phyloP scores from a whole-genome alignment of 2,113 vertebrate species.

The Marcusenius ussheri region DNA sequence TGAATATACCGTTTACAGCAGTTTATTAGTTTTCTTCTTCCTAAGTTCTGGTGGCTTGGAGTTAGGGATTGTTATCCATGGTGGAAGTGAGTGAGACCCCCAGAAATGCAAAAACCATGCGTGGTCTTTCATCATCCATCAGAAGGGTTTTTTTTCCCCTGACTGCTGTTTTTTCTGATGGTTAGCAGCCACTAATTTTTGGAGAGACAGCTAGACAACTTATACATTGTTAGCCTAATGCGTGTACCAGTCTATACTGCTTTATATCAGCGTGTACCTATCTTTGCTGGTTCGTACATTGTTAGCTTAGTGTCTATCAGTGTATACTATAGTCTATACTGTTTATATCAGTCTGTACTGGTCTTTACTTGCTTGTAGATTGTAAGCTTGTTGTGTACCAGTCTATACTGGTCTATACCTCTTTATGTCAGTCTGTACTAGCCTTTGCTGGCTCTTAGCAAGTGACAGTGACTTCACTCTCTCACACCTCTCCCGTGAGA shows the following conservation, averaged over 20 bases:
- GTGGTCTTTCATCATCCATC: neutral
- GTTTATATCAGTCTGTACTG: neutral
- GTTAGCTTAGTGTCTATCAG: neutral
- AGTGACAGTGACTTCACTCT: no score
- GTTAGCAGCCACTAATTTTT: neutral
- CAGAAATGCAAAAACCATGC: neutral
- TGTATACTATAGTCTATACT: neutral
- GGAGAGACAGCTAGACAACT: neutral
- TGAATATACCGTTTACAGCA: neutral
- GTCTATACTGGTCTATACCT: neutral
- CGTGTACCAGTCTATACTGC: neutral
- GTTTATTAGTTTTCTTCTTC: neutral
- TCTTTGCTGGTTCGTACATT: neutral
- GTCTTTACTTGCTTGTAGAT: neutral
- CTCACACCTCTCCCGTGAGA: neutral
- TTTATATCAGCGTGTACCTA: neutral
- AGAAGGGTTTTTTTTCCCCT: neutral
- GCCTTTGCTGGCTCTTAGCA: neutral
- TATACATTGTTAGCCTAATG: neutral
- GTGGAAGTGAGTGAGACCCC: neutral
- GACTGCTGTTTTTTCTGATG: neutral
- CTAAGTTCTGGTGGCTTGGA: neutral
- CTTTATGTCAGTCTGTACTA: neutral
- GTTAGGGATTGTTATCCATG: neutral
- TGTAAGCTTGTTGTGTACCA: neutral